Evolutionary conservation across 2,888 invertebrate species (phyloP), one percentile per base, ranked within the genome.

Genomic region (Plebejus melissa): DNA sequence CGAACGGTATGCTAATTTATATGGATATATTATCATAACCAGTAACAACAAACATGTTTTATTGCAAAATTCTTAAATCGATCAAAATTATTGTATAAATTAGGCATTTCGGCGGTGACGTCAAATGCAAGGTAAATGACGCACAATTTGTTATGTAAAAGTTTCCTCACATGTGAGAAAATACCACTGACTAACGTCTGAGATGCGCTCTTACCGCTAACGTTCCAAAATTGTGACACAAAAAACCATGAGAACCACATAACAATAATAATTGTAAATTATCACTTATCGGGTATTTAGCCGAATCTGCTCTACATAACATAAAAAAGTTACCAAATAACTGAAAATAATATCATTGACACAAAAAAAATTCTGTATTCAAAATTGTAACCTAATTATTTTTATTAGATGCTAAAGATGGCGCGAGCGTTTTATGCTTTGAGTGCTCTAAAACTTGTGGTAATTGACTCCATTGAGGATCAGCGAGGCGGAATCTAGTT

Each of bases 401-500:
- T 13, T 65, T 65, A 32, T 65, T 5, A 32, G 11, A 36, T 60
- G 60, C 11, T 4, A 32, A 65, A 11, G 65, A 65, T 11, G 65
- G 28, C 11, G 60, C 60, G 28, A 4, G 36, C 65, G 65, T 65
- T 65, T 65, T 65, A 65, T 36, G 65, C 65, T 41, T 71, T 71
- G 71, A 41, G 71, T 22, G 22, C 41, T 71, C 71, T 54, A 32
- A 72, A 72, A 72, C 72, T 72, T 72, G 65, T 65, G 78, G 77
- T 87, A 90, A 90, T 90, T 89, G 88, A 85, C 82, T 86, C 84
- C 82, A 87, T 90, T 90, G 83, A 83, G 81, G 83, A 80, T 85
- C 88, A 90, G 79, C 83, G 85, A 84, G 84, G 85, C 88, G 88
- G 90, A 93, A 91, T 84, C 85, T 81, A 82, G 81, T 83, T 86